phyloP scores from a whole-genome alignment of 2,113 vertebrate species.

The Centropus bengalensis region DNA sequence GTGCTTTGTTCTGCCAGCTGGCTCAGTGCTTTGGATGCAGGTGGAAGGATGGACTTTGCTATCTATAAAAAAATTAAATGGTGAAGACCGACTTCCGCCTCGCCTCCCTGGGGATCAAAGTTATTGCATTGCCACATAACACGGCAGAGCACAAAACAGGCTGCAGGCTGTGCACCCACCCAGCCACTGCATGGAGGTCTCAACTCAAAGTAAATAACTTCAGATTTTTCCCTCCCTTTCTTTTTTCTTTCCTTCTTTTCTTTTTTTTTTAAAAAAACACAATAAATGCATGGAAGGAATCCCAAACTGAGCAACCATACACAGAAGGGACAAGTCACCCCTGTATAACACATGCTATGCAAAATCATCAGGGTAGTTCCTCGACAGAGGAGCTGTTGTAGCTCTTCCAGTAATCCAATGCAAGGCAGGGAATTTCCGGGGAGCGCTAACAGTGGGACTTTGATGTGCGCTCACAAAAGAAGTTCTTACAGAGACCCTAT shows the following conservation, averaged over 20 bases:
- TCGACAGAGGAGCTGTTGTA: background rate
- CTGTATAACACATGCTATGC: background rate
- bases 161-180: background rate
- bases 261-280: background rate
- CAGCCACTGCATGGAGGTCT: background rate
- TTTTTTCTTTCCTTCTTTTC: background rate
- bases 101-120: slow-evolving; percentile 81
- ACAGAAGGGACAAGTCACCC: background rate
- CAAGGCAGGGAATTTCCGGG: background rate
- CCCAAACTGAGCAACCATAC: background rate
- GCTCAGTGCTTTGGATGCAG: slow-evolving; percentile 82
- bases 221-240: background rate
- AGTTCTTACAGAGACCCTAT: background rate
- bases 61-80: slow-evolving; percentile 85
- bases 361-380: background rate
- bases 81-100: slow-evolving; percentile 82
- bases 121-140: slow-evolving; percentile 51
- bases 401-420: background rate
- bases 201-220: background rate
- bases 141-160: slow-evolving; percentile 3
- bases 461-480: background rate
- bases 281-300: background rate
- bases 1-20: slow-evolving; percentile 86
- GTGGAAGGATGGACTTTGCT: slow-evolving; percentile 85
- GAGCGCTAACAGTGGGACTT: background rate